Base-by-base conservation (phyloP, 2,113 vertebrate species). In the Sphyrna mokarran region DNA sequence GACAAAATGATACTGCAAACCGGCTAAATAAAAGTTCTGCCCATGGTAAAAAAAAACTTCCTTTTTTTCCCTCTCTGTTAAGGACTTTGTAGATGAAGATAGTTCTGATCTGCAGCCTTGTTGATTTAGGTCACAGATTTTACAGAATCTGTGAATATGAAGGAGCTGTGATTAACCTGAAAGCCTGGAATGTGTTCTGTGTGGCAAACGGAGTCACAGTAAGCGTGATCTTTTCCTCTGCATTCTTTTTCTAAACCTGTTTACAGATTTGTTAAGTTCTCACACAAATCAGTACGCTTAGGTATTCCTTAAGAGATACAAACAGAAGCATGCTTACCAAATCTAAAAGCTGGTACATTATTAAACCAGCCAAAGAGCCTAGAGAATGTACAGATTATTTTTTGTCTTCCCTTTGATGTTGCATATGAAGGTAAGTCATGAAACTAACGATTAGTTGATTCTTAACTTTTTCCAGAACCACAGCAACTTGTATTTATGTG, bases 1-100 rank as follows among this genome's bases (percentile, higher is more conserved):
- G 94, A 93, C 96, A 94, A 96, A 96, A 97, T 97, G 97, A 97
- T 98, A 97, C 97, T 97, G 97, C 98, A 96, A 95, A 97, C 97
- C 96, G 95, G 97, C 95, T 95, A 58, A 97, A 97, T 96, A 96
- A 96, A 97, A 98, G 97, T 98, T 98, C 68, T 95, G 26, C 69
- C 94, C 69, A 54, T 48, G 33, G 33, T n/a, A 68, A 72, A 95
- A 95, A 94, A 33, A 95, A 95, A 70, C 37, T 72, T 95, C 70
- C 22, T 40, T 40, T 69, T 95, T 54, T 43, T 18, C 18, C 23
- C 40, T 76, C 18, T 40, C 40, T 76, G 69, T 95, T 95, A 95
- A 95, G 68, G 94, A 70, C 93, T 95, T 43, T 40, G 93, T 72
- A 72, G 40, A 69, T 33, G 94, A 95, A 72, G 94, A 72, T 72